A percentile compares a stretch with the other conserved stretches of the same genome.
These are phyloP conservation scores for Tethea ocularis DNA, from an alignment of 2,888 invertebrate genomes.

Conservation along the genomic window DNA sequence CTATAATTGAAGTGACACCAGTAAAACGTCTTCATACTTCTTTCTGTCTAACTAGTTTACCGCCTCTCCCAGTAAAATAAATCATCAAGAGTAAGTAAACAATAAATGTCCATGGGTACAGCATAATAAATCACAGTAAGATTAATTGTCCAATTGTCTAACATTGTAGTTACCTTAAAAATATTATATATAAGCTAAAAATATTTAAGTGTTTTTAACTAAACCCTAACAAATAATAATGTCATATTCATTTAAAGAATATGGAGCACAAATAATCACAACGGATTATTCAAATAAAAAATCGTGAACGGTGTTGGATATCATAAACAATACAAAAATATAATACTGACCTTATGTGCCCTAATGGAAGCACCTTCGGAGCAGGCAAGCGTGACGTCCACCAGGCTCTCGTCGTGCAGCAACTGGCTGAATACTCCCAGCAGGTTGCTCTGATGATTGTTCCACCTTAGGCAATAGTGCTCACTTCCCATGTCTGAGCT, in stretches of 20 bases:
- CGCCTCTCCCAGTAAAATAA: background rate
- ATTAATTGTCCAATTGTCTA: no score
- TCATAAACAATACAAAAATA: background rate
- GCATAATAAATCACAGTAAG: no score
- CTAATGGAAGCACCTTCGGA: conserved; percentile 97
- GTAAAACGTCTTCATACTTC: background rate
- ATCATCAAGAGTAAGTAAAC: no score
- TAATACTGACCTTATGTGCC: conserved; percentile 90
- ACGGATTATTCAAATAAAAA: no score
- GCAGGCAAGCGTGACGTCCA: conserved; percentile 98
- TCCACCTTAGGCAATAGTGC: conserved; percentile 99
- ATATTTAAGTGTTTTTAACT: no score
- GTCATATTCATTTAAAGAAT: no score
- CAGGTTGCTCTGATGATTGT: conserved; percentile 99
- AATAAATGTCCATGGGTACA: no score
- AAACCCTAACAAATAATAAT: no score
- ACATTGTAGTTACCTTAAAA: no score
- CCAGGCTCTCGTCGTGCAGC: conserved; percentile 97
- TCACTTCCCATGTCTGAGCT: conserved; percentile 98
- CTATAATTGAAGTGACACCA: conserved; percentile 16
- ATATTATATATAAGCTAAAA: no score
- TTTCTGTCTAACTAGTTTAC: background rate
- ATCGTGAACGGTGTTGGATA: no score
- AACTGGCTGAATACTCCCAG: conserved; percentile 98
- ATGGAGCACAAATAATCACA: no score